These are phyloP conservation scores for Gobio gobio DNA, from an alignment of 2,113 vertebrate genomes.

Conservation along the genomic window DNA sequence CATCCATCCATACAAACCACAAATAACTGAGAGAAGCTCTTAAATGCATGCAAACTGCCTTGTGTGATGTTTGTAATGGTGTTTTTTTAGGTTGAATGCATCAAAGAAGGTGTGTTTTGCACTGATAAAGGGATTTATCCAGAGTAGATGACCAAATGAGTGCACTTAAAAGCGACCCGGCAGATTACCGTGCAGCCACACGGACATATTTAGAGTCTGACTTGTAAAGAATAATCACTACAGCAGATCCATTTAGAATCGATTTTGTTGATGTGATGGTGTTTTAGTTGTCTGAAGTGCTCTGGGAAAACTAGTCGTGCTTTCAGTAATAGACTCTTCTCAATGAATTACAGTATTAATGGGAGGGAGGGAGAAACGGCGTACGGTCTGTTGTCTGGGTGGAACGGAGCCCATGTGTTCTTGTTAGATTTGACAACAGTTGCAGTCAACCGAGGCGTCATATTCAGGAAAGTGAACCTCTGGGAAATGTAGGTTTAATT, in stretches of 20 bases:
- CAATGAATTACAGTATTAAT: constrained; percentile 42
- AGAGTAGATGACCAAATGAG: not conserved
- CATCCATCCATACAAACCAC: not conserved
- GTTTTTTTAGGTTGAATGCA: not conserved
- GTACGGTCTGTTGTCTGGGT: not conserved
- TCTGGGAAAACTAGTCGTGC: constrained; percentile 5
- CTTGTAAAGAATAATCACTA: constrained; percentile 16
- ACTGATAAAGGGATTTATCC: constrained; percentile 24
- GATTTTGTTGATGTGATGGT: constrained; percentile 38
- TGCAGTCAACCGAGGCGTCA: not conserved
- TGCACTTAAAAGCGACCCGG: not conserved
- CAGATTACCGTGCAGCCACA: constrained; percentile 2
- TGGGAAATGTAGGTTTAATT: constrained; percentile 46
- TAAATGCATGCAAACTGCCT: not conserved
- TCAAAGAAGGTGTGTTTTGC: constrained; percentile 13
- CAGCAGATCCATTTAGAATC: constrained; percentile 28
- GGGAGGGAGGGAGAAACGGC: constrained; percentile 6
- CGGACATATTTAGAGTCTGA: constrained; percentile 3
- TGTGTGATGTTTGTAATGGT: not conserved
- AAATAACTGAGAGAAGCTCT: not conserved
- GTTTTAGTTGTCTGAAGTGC: constrained; percentile 24
- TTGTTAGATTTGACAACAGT: constrained; percentile 36
- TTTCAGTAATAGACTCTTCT: constrained; percentile 37
- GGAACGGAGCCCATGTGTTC: constrained; percentile 4
- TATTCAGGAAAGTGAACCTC: not conserved